Evolutionary conservation across 2,888 invertebrate species (phyloP).

Genomic region (Endomychus coccineus): DNA sequence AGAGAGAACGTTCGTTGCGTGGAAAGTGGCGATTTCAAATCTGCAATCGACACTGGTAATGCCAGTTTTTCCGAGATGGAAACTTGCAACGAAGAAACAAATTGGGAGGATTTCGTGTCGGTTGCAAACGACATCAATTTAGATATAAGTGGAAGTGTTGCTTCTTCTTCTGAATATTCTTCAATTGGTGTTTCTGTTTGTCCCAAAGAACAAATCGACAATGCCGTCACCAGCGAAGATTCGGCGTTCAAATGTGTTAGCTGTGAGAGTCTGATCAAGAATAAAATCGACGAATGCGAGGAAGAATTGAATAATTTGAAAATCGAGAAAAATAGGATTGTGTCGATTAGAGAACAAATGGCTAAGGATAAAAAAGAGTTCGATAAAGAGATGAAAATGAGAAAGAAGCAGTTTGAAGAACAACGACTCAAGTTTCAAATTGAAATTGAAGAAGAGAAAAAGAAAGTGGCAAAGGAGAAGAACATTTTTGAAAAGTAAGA

Average conservation of each 20-base stretch:
- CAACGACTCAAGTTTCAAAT: slow-evolving; percentile 48
- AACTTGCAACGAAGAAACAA: too few species aligned
- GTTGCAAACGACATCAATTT: too few species aligned
- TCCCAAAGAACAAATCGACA: too few species aligned
- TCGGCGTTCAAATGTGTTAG: slow-evolving; percentile 20
- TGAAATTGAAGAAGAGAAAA: slow-evolving; percentile 58
- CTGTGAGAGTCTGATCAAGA: slow-evolving; percentile 20
- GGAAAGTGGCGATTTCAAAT: too few species aligned
- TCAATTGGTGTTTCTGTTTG: too few species aligned
- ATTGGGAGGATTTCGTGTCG: too few species aligned
- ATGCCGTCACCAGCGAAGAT: too few species aligned
- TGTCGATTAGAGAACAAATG: slow-evolving; percentile 38
- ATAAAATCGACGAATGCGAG: slow-evolving; percentile 18
- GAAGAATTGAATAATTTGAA: slow-evolving; percentile 56
- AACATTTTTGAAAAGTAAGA: slow-evolving; percentile 40
- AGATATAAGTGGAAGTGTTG: too few species aligned
- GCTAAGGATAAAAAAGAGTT: slow-evolving; percentile 48
- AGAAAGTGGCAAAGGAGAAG: slow-evolving; percentile 56
- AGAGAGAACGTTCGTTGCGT: too few species aligned
- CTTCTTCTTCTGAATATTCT: too few species aligned
- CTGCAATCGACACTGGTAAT: too few species aligned
- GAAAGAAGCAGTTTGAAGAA: slow-evolving; percentile 52
- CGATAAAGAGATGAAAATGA: slow-evolving; percentile 47
- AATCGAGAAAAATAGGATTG: slow-evolving; percentile 51
- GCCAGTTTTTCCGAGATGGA: too few species aligned